Evolutionary conservation across 2,113 vertebrate genomes (phyloP).

Genomic region (Jacana jacana): DNA sequence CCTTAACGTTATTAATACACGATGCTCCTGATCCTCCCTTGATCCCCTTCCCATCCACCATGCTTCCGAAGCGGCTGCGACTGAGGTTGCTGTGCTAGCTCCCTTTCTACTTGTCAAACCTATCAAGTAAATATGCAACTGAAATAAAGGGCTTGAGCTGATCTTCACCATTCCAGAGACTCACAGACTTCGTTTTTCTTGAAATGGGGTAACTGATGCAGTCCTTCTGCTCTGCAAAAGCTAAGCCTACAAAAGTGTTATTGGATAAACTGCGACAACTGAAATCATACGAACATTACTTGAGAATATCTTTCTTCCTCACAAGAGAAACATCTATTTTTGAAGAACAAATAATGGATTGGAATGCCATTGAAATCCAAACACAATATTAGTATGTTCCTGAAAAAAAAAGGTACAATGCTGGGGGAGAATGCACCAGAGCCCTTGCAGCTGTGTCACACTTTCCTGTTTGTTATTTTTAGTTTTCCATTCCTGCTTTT

Average conservation of each 20-base stretch:
- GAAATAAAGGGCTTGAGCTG: not conserved
- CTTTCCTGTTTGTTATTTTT: constrained; percentile 84
- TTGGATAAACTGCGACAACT: not conserved
- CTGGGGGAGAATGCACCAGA: constrained; percentile 61
- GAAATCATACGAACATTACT: not conserved
- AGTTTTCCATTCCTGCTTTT: constrained; percentile 79
- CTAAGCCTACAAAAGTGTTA: not conserved
- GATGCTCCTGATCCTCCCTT: not conserved
- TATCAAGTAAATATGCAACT: not conserved
- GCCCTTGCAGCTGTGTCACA: constrained; percentile 66
- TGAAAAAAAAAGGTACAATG: constrained; percentile 72
- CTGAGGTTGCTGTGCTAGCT: not conserved
- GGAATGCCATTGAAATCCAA: constrained; percentile 77
- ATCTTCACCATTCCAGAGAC: not conserved
- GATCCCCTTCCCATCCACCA: not conserved
- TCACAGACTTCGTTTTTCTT: not conserved
- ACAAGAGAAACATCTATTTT: constrained; percentile 73
- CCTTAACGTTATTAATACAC: not conserved
- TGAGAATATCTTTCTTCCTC: constrained; percentile 56
- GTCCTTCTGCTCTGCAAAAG: not conserved
- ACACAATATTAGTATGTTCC: constrained; percentile 77
- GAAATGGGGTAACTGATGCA: not conserved
- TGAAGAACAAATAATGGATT: constrained; percentile 73
- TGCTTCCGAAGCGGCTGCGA: not conserved
- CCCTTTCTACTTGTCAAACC: not conserved